Evolutionary conservation across 2,888 invertebrate genomes (phyloP), one percentile per base, ranked within the genome.

Genomic region (Liodrosophila aerea): DNA sequence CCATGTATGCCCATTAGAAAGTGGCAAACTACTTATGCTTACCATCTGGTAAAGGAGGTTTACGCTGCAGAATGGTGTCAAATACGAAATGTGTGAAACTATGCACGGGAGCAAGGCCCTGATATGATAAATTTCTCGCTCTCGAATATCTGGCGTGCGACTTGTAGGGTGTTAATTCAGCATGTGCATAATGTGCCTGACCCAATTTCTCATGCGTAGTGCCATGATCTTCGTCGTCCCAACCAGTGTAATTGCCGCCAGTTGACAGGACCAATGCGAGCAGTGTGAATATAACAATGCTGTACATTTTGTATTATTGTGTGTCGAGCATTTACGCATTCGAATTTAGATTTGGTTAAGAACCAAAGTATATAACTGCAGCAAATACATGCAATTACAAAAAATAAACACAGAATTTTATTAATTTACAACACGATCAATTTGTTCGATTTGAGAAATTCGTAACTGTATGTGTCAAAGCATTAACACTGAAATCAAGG

Each of bases 131-230:
- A 1, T 34, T 29, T 4, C 1, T 11, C 0, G 15, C 12, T 2
- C 1, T 1, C 0, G 46, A 11, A 22, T 51, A 50, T 1, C 5
- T 0, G 0, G 33, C 9, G 1, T 9, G 7, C 0, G 60, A 36
- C 0, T 1, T 4, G 31, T 56, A 76, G 0, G 11, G 4, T 1
- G 77, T 72, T 16, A 61, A 45, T 0, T 58, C 45, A 0, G 40
- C 59, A 0, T 1, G 1, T 0, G 63, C 50, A 36, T 34, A 76
- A 11, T 76, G 76, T 0, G 5, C 5, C 16, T 69, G 59, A 0
- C 76, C 76, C 29, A 77, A 9, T 27, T 60, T 39, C 9, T 76
- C 76, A 27, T 76, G 76, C 0, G 44, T 54, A 11, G 76, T 74
- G 11, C 57, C 69, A 39, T 64, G 33, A 1, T 34, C 46, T 0